Base-by-base conservation (phyloP, 2,888 invertebrate genomes). In the Tenthredo distinguenda region DNA sequence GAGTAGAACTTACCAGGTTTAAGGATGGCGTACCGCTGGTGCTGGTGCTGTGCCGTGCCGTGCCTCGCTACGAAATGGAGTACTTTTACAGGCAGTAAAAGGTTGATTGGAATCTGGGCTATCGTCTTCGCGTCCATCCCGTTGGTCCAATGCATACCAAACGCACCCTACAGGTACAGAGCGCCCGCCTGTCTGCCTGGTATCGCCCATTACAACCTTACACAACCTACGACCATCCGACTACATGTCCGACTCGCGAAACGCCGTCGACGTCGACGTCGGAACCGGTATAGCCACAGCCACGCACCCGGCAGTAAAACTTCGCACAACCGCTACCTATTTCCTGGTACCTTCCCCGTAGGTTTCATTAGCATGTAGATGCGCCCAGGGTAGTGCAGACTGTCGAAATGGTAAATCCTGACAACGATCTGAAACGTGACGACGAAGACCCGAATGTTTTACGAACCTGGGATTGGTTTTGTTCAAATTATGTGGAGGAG, bases 1-100 rank as follows among this genome's bases (percentile, higher is more conserved):
- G 90, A 90, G 88, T 89, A 88, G 86, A 90, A 89, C 89, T 91
- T 90, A 88, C 86, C 84, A 87, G 89, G 88, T 89, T 91, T 90
- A 91, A 91, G 90, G 88, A 88, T 89, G 87, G 82, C 86, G 86
- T 85, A 87, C 87, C 86, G 86, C 88, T 88, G 87, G 88, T 87
- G 55, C 18, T 68, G 34, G 6, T 68, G 62, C 87, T 62, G 9
- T 21, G 58, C 21, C 21, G 5, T 62, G 88, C 89, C 88, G 47
- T 65, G 90, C 89, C 90, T 90, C 89, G 90, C 90, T 91, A 89
- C 89, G 90, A 90, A 91, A 92, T 90, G 89, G 90, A 89, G 87
- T 88, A 90, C 88, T 91, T 91, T 91, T 92, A 91, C 90, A 91
- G 90, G 88, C 91, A 91, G 91, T 92, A 91, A 92, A 92, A 91